Base-by-base conservation (phyloP, 2,797 vertebrate genomes). In the Dendrocincla tyrannina region DNA sequence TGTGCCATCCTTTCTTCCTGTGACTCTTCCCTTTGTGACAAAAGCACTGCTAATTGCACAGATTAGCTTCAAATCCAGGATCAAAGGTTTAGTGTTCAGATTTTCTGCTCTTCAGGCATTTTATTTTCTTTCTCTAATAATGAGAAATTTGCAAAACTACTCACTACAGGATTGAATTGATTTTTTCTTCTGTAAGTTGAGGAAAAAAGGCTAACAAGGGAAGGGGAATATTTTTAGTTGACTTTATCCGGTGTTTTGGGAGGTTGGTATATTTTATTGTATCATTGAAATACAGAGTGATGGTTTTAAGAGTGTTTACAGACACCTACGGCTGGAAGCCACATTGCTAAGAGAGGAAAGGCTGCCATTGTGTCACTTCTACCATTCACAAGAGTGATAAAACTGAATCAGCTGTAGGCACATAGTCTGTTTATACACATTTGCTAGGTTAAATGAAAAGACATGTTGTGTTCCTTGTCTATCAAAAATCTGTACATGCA, bases 91-190 rank as follows among this genome's bases (percentile, higher is more conserved):
- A 76, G 64, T 70, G 50, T 60, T 95, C 89, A 14, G 22, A 79
- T 87, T 85, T 96, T 89, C 70, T 92, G 22, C 20, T 91, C 81
- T 78, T 92, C 50, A 52, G 55, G 58, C 55, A 95, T 70, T 76
- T 91, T 95, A 53, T 60, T 91, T 92, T 76, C 37, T 44, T 92
- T 91, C 56, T 44, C 13, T 60, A 39, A 52, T 84, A 64, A 70
- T 7, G 12, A 39, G 7, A 56, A 88, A 88, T 88, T 75, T 88
- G 14, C 25, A 62, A 95, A 94, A 63, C 18, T 24, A 33, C 27
- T 88, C 46, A 64, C 30, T 67, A 44, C 46, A 6, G 3, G 33
- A 95, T 4, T 67, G 17, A 76, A 86, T 32, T 56, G 14, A 30
- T 80, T 70, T 88, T 59, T 60, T 19, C 25, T 35, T 69, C 53